These are phyloP conservation scores for Scylla paramamosain DNA, from an alignment of 1,140 invertebrate species.

Conservation along the genomic window DNA sequence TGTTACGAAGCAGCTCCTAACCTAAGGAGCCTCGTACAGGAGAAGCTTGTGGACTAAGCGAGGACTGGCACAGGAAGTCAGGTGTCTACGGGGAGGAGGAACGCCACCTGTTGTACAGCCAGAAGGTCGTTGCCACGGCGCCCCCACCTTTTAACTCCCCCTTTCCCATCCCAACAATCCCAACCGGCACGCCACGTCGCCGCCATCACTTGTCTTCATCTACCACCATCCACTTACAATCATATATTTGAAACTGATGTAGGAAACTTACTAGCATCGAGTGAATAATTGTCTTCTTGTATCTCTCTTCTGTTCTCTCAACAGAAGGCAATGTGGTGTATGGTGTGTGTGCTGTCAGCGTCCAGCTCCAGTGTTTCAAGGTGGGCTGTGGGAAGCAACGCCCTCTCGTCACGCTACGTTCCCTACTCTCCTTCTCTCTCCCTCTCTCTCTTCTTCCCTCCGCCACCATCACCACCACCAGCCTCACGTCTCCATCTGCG, in stretches of 20 bases:
- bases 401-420: constrained; percentile 59
- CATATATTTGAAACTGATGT: background rate
- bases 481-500: background rate
- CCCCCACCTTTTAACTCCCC: background rate
- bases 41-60: background rate
- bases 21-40: background rate
- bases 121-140: background rate
- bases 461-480: background rate
- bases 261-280: background rate
- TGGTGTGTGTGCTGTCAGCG: background rate
- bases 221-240: background rate
- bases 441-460: background rate
- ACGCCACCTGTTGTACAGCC: background rate
- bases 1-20: background rate
- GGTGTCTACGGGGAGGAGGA: background rate
- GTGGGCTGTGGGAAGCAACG: constrained; percentile 56
- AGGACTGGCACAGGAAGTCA: background rate
- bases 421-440: background rate
- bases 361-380: background rate
- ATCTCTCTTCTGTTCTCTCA: no score
- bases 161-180: background rate
- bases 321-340: no score
- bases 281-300: background rate
- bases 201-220: background rate
- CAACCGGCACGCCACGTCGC: background rate